Evolutionary conservation across 2,888 invertebrate genomes (phyloP), one percentile per base, ranked within the genome.

Genomic region (Xestia xanthographa): DNA sequence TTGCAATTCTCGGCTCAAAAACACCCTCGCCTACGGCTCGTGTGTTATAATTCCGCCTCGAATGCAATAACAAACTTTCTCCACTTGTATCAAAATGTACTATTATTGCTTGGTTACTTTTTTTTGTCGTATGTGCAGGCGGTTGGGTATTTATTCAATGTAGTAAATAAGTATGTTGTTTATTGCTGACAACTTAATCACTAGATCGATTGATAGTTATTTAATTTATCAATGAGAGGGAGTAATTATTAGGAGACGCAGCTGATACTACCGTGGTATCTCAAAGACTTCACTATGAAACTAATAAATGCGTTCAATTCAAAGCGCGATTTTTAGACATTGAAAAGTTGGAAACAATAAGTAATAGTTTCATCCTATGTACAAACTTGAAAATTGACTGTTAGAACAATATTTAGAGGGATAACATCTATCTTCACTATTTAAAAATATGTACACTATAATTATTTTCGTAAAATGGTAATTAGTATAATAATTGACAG

Each of bases 121-220:
- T n/a, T n/a, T n/a, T n/a, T n/a, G n/a, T n/a, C n/a, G n/a, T 76
- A 72, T 58, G 34, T 38, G 11, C 48, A 22, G 60, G 8, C 11
- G 22, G 38, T 41, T 45, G 0, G 1, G 38, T 62, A 5, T 66
- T 43, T 14, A 60, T 60, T 56, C 26, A 62, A 26, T 72, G 45
- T 41, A 45, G 14, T 53, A 14, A 1, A 2, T 38, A 53, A 65
- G 71, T 70, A 29, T 29, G 68, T 68, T 14, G 2, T 60, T 43
- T 41, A 62, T 62, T 43, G 29, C 17, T 63, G 17, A 45, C 79
- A 72, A 69, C 58, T 70, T 69, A 77, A 17, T 65, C 0, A 65
- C 45, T 71, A 65, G 0, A 29, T 56, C 22, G 14, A 73, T 78
- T 80, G n/a, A 8, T 26, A 34, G 56, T 69, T 69, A 56, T 75